Evolutionary conservation across 64 coral and sea anemone species (phyloP), one percentile per base, ranked within the genome.

Genomic region (Acropora tenuis): DNA sequence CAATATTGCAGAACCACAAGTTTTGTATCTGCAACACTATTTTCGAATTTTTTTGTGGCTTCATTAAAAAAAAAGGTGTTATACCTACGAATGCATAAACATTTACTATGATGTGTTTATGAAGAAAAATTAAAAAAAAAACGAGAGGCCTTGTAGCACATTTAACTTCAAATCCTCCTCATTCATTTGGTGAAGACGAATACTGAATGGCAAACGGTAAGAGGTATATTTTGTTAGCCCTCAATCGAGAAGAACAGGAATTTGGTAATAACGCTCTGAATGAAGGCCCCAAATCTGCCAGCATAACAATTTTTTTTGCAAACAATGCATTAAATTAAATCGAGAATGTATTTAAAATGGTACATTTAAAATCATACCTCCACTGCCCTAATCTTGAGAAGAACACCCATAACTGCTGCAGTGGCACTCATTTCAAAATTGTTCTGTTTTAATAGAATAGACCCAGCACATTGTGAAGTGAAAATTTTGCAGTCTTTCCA

Each of bases 341-440:
- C 30, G 30, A 30, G 30, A 30, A 30, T 30, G 30, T 30, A 30
- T 30, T 30, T 30, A 30, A 30, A 30, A 30, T 30, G 30, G 30
- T 30, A 30, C 30, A 71, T 5, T 71, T n/a, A 71, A 20, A 71
- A 40, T 3, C 47, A 66, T 74, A 90, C 90, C 90, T 85, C 90
- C 7, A 77, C 17, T 18, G 80, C 84, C 30, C 72, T 75, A 19
- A 66, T 91, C 61, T 91, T 85, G 5, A 83, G 6, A 41, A 92
- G 68, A 47, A 92, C 46, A 60, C 49, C 72, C 2, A 92, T 43
- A 6, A 86, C 18, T 4, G 53, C 42, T 3, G 68, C 50, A 3
- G 90, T 86, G 6, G 90, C 73, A 48, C 57, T 92, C 90, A 91
- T 91, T 41, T 92, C 61, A 9, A 5, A 9, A 18, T 78, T 85